A percentile compares a stretch with the other conserved stretches of the same genome.
Evolutionary conservation across 2,113 vertebrate species (phyloP).

Genomic region (Murina feae): DNA sequence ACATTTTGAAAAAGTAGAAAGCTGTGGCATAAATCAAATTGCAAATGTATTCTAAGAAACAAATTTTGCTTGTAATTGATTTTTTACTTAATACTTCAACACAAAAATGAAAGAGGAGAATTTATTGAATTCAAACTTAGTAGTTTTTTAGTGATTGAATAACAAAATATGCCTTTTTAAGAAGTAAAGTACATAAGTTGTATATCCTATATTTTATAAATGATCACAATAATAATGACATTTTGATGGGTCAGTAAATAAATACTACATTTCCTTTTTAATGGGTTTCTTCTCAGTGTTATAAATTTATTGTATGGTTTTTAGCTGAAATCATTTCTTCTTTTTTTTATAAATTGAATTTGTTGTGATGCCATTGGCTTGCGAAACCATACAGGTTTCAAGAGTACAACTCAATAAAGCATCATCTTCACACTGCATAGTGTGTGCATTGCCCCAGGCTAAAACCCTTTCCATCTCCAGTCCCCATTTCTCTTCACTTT

Average conservation of each 20-base stretch:
- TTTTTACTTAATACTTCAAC: neutral
- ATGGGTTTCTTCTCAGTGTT: neutral
- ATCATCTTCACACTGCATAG: no score
- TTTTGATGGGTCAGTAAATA: neutral
- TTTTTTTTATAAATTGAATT: no score
- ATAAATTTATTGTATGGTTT: neutral
- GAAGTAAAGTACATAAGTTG: neutral
- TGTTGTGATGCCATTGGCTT: no score
- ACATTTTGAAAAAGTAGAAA: neutral
- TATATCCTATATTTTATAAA: neutral
- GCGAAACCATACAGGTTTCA: no score
- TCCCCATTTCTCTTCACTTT: no score
- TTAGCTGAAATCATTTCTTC: no score
- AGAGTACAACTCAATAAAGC: no score
- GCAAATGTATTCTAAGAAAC: neutral
- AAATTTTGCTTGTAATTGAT: neutral
- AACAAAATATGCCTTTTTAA: neutral
- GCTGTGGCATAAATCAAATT: neutral
- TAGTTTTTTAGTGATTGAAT: neutral
- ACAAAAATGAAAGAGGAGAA: neutral
- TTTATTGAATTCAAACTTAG: neutral
- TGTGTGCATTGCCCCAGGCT: no score
- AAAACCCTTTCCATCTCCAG: no score
- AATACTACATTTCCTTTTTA: neutral
- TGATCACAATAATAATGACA: neutral